Conservation (phyloP, 1,140 invertebrate species). For the Saxidomus purpurata region DNA sequence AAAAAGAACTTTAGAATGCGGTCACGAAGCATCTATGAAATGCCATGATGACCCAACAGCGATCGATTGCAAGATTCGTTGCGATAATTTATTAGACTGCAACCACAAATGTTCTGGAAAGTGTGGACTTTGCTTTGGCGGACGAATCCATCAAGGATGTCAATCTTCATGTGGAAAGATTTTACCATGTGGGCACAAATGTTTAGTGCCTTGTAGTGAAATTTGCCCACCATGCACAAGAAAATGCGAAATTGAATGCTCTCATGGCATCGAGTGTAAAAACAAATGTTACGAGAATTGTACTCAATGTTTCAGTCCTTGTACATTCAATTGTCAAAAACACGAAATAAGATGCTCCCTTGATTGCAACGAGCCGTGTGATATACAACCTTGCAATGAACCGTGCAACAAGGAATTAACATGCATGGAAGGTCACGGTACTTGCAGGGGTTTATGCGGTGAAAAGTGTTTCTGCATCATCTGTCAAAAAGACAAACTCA, state of each 20-base stretch:
- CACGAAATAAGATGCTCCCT: conserved; percentile 88
- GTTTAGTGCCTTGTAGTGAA: conserved; percentile 65
- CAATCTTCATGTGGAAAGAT: conserved; percentile 70
- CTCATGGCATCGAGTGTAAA: conserved; percentile 86
- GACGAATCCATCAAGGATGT: conserved; percentile 88
- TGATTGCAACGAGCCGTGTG: conserved; percentile 89
- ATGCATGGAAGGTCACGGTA: conserved; percentile 88
- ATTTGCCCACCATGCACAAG: conserved; percentile 89
- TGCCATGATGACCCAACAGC: conserved; percentile 70
- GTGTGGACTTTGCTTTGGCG: conserved; percentile 87
- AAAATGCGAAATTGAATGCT: conserved; percentile 88
- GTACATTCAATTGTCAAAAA: conserved; percentile 87
- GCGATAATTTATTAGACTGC: conserved; percentile 29
- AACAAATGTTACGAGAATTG: conserved; percentile 89
- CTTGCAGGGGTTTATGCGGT: conserved; percentile 88
- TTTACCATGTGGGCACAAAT: conserved; percentile 82
- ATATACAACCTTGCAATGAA: conserved; percentile 86
- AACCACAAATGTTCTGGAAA: conserved; percentile 60
- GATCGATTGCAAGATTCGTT: conserved; percentile 12
- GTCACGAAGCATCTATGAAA: conserved; percentile 71
- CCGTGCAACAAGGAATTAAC: conserved; percentile 70
- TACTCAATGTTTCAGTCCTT: conserved; percentile 87
- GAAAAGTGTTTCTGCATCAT: conserved; percentile 87
- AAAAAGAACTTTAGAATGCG: conserved; percentile 70
- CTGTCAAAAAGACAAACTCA: conserved; percentile 85